These are phyloP conservation scores for Danaus chrysippus DNA, from an alignment of 2,888 invertebrate genomes.

Conservation along the genomic window DNA sequence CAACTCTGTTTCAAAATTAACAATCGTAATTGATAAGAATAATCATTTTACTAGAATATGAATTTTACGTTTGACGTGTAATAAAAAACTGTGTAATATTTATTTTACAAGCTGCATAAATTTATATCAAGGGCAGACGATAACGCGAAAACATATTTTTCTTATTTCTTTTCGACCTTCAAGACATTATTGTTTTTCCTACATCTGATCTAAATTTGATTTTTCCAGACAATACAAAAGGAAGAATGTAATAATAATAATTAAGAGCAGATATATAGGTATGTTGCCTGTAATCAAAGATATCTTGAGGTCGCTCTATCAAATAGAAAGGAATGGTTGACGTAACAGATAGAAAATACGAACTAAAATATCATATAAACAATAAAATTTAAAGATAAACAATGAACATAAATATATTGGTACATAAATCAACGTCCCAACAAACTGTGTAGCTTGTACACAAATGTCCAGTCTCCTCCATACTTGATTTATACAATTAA, in stretches of 20 bases:
- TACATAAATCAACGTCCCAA: no score
- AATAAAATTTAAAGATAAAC: neutral
- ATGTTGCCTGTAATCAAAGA: conserved; percentile 17
- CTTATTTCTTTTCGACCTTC: neutral
- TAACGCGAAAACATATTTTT: no score
- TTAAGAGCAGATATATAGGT: conserved; percentile 23
- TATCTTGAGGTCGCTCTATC: conserved; percentile 7
- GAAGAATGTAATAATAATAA: conserved; percentile 12
- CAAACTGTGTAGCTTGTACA: no score
- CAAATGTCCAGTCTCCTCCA: neutral
- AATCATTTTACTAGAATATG: no score
- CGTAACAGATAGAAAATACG: neutral
- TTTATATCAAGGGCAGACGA: no score
- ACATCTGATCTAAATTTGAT: conserved; percentile 1
- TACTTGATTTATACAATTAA: neutral
- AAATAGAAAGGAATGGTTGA: neutral
- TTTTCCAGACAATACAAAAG: conserved; percentile 7
- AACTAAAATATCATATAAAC: neutral
- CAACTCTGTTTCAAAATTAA: no score
- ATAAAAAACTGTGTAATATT: no score
- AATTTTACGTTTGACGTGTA: no score
- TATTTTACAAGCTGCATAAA: no score
- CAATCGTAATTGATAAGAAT: no score
- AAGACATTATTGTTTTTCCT: neutral
- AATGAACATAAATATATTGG: neutral